Conservation (phyloP, 1,140 invertebrate species). For the Cepaea nemoralis region DNA sequence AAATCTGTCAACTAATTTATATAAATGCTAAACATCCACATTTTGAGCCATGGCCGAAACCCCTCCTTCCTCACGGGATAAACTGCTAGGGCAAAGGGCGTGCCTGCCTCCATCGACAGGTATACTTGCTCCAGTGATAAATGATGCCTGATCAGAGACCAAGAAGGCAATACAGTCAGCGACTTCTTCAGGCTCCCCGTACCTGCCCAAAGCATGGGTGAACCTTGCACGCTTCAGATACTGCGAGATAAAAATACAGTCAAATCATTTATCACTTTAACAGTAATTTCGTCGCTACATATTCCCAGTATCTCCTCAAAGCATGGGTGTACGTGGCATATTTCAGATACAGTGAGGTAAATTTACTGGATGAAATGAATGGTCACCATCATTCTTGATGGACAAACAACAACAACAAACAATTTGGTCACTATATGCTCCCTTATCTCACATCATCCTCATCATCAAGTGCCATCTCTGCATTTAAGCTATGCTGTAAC, state of each 20-base stretch:
- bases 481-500: too few species aligned
- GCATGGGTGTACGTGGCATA: slow-evolving; percentile 83
- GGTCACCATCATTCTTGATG: too few species aligned
- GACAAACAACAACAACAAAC: too few species aligned
- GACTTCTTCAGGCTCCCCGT: slow-evolving; percentile 82
- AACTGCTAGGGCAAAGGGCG: slow-evolving; percentile 75
- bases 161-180: slow-evolving; percentile 86
- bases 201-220: slow-evolving; percentile 86
- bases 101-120: slow-evolving; percentile 87
- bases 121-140: slow-evolving; percentile 84
- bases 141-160: slow-evolving; percentile 83
- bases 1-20: too few species aligned
- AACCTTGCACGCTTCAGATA: slow-evolving; percentile 82
- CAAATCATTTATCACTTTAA: too few species aligned
- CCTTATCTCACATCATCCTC: too few species aligned
- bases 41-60: slow-evolving; percentile 37
- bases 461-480: too few species aligned
- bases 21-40: slow-evolving; percentile 8
- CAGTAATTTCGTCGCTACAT: too few species aligned
- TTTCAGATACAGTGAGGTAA: slow-evolving; percentile 82
- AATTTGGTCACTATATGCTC: too few species aligned
- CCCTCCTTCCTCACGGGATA: slow-evolving; percentile 32
- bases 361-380: too few species aligned
- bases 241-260: slow-evolving; percentile 62
- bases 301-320: slow-evolving; percentile 83